phyloP scores from a whole-genome alignment of 2,888 invertebrate genomes.

The Ornithoptera priamus region DNA sequence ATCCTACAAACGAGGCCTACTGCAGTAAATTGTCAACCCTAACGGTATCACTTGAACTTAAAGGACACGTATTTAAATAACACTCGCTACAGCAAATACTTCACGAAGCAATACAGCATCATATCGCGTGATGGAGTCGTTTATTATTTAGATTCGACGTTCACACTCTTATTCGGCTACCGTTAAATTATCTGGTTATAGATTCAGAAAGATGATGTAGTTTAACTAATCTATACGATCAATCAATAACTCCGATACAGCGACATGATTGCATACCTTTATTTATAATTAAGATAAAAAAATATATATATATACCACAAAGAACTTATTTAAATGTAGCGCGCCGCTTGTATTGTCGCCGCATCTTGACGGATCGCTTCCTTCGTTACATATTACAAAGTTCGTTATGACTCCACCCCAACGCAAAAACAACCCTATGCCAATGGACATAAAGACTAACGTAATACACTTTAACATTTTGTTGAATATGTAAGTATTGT shows the following conservation, averaged over 20 bases:
- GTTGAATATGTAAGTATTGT: slow-evolving; percentile 26
- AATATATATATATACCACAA: slow-evolving; percentile 1
- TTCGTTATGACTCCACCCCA: neutral
- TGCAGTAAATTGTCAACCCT: neutral
- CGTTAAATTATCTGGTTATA: no score
- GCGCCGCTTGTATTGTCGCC: slow-evolving; percentile 28
- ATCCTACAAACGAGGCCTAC: no score
- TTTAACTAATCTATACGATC: slow-evolving; percentile 7
- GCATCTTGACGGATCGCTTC: slow-evolving; percentile 31
- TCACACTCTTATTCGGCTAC: no score
- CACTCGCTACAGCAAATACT: neutral
- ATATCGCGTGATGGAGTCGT: no score
- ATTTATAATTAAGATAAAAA: slow-evolving; percentile 28
- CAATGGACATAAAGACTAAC: neutral
- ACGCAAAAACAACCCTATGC: neutral
- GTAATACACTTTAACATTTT: neutral
- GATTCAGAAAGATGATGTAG: neutral
- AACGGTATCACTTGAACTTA: neutral
- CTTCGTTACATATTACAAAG: slow-evolving; percentile 26
- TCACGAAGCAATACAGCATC: neutral
- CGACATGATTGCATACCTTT: slow-evolving; percentile 23
- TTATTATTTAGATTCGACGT: no score
- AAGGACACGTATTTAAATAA: neutral
- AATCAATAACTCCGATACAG: slow-evolving; percentile 26
- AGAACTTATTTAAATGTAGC: slow-evolving; percentile 30